Evolutionary conservation across 2,113 vertebrate species (phyloP).

Genomic region (Callionymus lyra): DNA sequence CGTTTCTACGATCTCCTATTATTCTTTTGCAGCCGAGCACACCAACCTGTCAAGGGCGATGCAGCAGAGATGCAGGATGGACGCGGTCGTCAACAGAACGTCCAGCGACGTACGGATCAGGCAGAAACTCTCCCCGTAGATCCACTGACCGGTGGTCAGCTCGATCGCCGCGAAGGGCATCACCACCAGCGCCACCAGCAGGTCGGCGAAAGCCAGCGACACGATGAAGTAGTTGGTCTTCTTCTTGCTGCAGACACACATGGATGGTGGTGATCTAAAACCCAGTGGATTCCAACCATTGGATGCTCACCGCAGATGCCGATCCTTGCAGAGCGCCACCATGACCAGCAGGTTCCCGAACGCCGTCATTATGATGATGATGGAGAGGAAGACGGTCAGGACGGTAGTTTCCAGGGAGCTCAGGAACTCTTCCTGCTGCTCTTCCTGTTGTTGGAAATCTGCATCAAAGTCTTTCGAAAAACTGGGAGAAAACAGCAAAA

Average conservation of each 20-base stretch:
- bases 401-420: conserved; percentile 50
- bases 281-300: neutral
- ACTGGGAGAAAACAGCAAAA: conserved; percentile 30
- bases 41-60: conserved; percentile 71
- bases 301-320: conserved; percentile 63
- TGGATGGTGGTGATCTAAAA: neutral
- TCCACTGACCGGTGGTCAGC: conserved; percentile 65
- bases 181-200: conserved; percentile 69
- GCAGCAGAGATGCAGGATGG: conserved; percentile 73
- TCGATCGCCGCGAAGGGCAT: conserved; percentile 73
- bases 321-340: conserved; percentile 74
- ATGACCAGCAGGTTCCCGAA: conserved; percentile 73
- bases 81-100: conserved; percentile 68
- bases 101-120: conserved; percentile 70
- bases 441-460: conserved; percentile 29
- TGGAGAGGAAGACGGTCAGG: conserved; percentile 60
- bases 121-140: conserved; percentile 69
- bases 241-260: conserved; percentile 55
- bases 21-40: neutral
- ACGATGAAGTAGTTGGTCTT: conserved; percentile 77
- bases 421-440: conserved; percentile 36
- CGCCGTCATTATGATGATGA: conserved; percentile 70
- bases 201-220: conserved; percentile 70
- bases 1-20: too few relatives aligned
- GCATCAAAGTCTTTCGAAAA: conserved; percentile 48